Evolutionary conservation across 2,797 vertebrate species (phyloP).

Genomic region (Eptatretus atami): DNA sequence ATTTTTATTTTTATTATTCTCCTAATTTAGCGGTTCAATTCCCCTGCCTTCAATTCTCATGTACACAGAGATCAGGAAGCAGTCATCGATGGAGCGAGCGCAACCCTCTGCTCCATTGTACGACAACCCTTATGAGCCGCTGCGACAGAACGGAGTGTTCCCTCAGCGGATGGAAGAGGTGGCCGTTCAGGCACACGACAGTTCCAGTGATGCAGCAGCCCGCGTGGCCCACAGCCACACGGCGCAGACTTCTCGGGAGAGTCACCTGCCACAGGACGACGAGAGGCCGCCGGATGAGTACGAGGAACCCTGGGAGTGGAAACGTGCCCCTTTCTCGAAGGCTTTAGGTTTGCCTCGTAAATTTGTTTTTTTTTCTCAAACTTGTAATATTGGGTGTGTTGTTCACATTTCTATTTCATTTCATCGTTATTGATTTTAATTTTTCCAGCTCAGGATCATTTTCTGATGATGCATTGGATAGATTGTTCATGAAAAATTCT

Average conservation of each 20-base stretch:
- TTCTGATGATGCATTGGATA: neutral
- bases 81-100: neutral
- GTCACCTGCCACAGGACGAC: constrained; percentile 61
- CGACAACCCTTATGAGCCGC: constrained; percentile 62
- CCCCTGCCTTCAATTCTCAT: neutral
- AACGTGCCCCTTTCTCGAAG: constrained; percentile 81
- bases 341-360: constrained; percentile 23
- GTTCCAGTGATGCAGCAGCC: neutral
- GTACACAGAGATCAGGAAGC: constrained; percentile 28
- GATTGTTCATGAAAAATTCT: neutral
- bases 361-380: too few relatives aligned
- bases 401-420: neutral
- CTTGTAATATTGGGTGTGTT: too few relatives aligned
- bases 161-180: neutral
- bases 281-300: constrained; percentile 83
- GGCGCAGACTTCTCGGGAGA: constrained; percentile 32
- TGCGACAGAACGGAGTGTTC: constrained; percentile 24
- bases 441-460: neutral
- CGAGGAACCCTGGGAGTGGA: constrained; percentile 98
- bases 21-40: neutral
- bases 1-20: too few relatives aligned
- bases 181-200: neutral
- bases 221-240: constrained; percentile 16
- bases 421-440: neutral
- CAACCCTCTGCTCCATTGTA: constrained; percentile 24